Percentiles rank a stretch among this genome's conserved stretches.
Evolutionary conservation across 2,888 invertebrate species (phyloP).

Genomic region (Diaprepes abbreviatus): DNA sequence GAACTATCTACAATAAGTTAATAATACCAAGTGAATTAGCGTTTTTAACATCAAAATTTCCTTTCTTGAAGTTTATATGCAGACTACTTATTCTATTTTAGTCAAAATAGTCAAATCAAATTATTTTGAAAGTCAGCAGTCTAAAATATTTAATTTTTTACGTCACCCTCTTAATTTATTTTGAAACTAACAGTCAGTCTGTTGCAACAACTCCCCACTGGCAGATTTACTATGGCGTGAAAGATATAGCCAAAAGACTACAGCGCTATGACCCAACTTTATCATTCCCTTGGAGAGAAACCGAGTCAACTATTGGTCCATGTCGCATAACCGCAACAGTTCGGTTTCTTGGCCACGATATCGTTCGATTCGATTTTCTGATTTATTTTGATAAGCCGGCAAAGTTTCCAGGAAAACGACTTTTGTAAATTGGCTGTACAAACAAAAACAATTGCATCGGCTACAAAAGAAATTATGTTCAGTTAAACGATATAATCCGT

Average conservation of each 20-base stretch:
- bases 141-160: too few relatives aligned
- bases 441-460: constrained; percentile 12
- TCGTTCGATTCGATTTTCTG: constrained; percentile 10
- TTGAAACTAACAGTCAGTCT: too few relatives aligned
- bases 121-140: too few relatives aligned
- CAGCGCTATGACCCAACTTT: not conserved
- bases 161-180: too few relatives aligned
- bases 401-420: constrained; percentile 14
- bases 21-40: too few relatives aligned
- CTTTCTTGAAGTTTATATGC: too few relatives aligned
- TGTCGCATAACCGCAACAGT: constrained; percentile 9
- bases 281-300: not conserved
- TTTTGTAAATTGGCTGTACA: not conserved
- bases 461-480: not conserved
- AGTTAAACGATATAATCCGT: too few relatives aligned
- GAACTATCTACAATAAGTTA: too few relatives aligned
- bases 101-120: too few relatives aligned
- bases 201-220: not conserved
- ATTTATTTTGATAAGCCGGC: constrained; percentile 8
- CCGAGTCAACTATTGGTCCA: constrained; percentile 2
- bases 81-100: too few relatives aligned
- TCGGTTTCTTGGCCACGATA: constrained; percentile 15
- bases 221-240: not conserved
- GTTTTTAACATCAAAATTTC: too few relatives aligned
- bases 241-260: not conserved